These are phyloP conservation scores for Loriculus beryllinus DNA, from an alignment of 2,797 vertebrate genomes.

Conservation along the genomic window DNA sequence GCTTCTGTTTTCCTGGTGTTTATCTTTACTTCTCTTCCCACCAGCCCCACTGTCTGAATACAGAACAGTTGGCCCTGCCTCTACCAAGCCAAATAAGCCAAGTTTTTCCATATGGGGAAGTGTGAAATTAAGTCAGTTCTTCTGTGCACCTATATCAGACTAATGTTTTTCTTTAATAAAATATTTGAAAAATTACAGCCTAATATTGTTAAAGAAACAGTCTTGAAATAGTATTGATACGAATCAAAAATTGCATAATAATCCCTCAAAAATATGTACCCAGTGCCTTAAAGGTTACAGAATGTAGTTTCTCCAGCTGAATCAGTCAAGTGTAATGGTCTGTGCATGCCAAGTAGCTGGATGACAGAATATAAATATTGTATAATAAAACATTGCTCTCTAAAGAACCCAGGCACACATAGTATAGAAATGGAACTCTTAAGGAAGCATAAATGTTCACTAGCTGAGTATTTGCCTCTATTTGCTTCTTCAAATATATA, in stretches of 20 bases:
- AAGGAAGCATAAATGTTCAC: background rate
- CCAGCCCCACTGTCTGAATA: background rate
- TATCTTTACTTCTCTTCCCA: background rate
- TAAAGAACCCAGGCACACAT: background rate
- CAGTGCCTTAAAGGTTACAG: background rate
- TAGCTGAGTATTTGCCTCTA: background rate
- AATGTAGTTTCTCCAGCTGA: background rate
- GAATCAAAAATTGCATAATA: background rate
- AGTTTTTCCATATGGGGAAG: background rate
- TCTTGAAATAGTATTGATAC: background rate
- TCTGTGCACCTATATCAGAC: background rate
- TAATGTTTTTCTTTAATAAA: background rate
- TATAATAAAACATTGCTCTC: background rate
- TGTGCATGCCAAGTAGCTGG: background rate
- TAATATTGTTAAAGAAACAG: background rate
- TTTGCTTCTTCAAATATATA: constrained; percentile 16
- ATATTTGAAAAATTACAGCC: background rate
- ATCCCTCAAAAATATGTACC: background rate
- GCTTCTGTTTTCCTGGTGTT: background rate
- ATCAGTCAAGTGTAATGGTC: background rate
- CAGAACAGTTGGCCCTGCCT: background rate
- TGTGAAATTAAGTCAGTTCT: background rate
- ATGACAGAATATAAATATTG: background rate
- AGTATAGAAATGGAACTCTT: background rate
- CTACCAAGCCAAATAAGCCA: background rate